These are phyloP conservation scores for Drosophila kepulauana DNA, from an alignment of 1,140 invertebrate species.

Conservation along the genomic window DNA sequence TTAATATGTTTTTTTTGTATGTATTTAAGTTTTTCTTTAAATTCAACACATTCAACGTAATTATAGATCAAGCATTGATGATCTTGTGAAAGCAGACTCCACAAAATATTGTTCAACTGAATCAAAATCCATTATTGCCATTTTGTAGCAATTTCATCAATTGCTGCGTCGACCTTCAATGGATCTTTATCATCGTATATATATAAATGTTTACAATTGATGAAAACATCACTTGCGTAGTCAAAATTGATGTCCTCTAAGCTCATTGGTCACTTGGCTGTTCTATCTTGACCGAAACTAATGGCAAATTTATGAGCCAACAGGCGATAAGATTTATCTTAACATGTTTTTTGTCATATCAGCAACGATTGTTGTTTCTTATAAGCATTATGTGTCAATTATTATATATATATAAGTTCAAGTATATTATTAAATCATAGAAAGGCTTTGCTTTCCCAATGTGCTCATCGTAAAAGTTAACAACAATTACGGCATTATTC, in stretches of 20 bases:
- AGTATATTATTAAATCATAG: slow-evolving; percentile 6
- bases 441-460: background rate
- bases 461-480: slow-evolving; percentile 13
- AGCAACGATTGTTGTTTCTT: background rate
- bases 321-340: background rate
- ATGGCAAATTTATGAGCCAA: background rate
- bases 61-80: too few relatives aligned
- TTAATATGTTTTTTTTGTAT: too few relatives aligned
- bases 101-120: too few relatives aligned
- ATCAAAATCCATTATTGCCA: too few relatives aligned
- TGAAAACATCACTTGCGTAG: background rate
- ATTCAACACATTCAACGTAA: too few relatives aligned
- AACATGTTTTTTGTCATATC: slow-evolving; percentile 3
- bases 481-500: slow-evolving; percentile 19
- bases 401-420: background rate
- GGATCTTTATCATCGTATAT: too few relatives aligned
- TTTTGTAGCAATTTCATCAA: too few relatives aligned
- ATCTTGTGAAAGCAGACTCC: too few relatives aligned
- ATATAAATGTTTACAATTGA: too few relatives aligned
- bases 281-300: background rate
- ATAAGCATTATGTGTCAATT: background rate
- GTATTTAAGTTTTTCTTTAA: too few relatives aligned
- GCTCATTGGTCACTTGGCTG: too few relatives aligned
- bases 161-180: too few relatives aligned
- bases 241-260: background rate